phyloP scores from a whole-genome alignment of 2,113 vertebrate species.

The Empidonax alnorum region DNA sequence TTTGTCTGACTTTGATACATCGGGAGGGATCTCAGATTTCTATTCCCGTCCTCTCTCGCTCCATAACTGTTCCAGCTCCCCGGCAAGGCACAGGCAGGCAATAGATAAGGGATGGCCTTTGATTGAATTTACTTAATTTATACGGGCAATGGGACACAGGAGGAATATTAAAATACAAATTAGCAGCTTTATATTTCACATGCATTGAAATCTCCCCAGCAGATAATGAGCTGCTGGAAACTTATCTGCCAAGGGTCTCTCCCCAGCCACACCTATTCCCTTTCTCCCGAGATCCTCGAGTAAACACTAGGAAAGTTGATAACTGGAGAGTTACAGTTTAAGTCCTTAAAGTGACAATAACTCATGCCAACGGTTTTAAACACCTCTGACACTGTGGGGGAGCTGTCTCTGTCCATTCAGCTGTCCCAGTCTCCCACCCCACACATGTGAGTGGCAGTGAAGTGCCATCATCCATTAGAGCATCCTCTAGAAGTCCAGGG shows the following conservation, averaged over 20 bases:
- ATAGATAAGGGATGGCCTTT: conserved; percentile 60
- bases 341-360: background rate
- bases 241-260: conserved; percentile 23
- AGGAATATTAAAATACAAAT: conserved; percentile 72
- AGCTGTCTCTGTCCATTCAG: background rate
- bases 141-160: conserved; percentile 23
- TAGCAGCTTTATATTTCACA: conserved; percentile 57
- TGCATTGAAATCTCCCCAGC: conserved; percentile 40
- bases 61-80: background rate
- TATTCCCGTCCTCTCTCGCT: background rate
- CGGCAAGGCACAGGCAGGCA: background rate
- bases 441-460: background rate
- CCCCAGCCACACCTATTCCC: conserved; percentile 37
- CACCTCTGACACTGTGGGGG: background rate
- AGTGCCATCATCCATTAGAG: background rate
- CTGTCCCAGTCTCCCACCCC: background rate
- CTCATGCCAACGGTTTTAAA: background rate
- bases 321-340: background rate
- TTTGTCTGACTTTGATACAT: conserved; percentile 35
- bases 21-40: conserved; percentile 46
- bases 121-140: conserved; percentile 71
- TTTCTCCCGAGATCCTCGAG: background rate
- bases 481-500: background rate
- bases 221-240: conserved; percentile 56
- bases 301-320: background rate